Conservation (phyloP, 2,888 invertebrate genomes). For the Rotaria magnacalcarata region DNA sequence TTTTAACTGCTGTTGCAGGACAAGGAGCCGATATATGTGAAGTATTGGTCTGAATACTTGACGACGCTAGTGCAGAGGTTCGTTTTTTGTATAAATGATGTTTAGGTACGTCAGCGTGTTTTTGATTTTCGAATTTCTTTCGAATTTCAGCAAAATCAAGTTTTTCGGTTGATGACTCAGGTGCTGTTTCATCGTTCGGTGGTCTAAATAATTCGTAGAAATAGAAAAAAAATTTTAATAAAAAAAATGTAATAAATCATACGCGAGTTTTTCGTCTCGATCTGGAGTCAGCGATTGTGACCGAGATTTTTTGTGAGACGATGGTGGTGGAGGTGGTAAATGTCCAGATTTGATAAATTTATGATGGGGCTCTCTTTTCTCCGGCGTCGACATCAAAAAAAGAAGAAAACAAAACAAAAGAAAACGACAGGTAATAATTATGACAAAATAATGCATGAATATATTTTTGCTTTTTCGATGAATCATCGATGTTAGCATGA, state of each 20-base stretch:
- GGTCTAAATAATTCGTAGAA: background rate
- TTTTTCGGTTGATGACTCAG: background rate
- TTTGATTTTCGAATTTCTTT: background rate
- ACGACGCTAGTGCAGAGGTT: background rate
- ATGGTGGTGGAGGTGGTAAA: background rate
- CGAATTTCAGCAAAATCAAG: background rate
- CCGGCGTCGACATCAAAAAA: background rate
- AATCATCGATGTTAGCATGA: background rate
- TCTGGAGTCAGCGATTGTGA: background rate
- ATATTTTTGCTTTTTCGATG: background rate
- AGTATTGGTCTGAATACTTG: background rate
- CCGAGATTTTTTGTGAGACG: background rate
- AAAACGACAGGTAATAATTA: background rate
- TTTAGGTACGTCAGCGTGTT: background rate
- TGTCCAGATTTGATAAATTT: background rate
- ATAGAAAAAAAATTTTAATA: background rate
- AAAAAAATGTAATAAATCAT: background rate
- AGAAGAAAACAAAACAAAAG: background rate
- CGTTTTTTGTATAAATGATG: background rate
- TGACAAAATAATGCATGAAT: background rate
- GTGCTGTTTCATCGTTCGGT: background rate
- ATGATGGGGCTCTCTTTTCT: background rate
- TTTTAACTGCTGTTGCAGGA: background rate
- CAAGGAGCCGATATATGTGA: no score
- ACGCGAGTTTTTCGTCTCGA: background rate